Conservation (phyloP, 2,113 vertebrate species). For the Cyanocitta stelleri region DNA sequence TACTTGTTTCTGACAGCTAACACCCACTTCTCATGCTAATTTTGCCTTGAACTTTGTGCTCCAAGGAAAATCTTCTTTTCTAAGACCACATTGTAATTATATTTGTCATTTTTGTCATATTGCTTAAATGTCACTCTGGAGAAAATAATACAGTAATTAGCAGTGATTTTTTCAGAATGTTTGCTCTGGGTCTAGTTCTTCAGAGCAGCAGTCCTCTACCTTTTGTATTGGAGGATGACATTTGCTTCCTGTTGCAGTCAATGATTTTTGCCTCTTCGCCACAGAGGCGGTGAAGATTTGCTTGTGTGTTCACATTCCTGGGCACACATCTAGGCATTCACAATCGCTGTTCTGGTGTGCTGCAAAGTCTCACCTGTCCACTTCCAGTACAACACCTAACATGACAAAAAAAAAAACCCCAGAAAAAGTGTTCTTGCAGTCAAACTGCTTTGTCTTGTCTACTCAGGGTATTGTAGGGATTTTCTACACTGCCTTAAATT, state of each 20-base stretch:
- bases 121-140: constrained; percentile 1
- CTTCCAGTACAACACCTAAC: background rate
- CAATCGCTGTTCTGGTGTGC: background rate
- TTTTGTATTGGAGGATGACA: background rate
- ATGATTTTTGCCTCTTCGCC: background rate
- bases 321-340: background rate
- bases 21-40: constrained; percentile 1
- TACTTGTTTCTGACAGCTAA: constrained; percentile 19
- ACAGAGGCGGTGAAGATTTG: background rate
- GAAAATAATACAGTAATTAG: constrained; percentile 23
- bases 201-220: background rate
- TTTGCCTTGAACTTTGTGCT: constrained; percentile 2
- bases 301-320: background rate
- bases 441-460: background rate
- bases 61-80: constrained; percentile 11
- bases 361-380: background rate
- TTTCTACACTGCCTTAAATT: background rate
- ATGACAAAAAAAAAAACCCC: rapidly evolving
- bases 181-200: background rate
- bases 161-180: background rate
- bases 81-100: background rate
- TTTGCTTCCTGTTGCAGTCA: background rate
- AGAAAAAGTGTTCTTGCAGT: background rate
- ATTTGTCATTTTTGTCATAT: constrained; percentile 12
- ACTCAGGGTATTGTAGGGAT: background rate